Conservation (phyloP, 1,140 invertebrate genomes). For the Yoshiicerus persimilis region DNA sequence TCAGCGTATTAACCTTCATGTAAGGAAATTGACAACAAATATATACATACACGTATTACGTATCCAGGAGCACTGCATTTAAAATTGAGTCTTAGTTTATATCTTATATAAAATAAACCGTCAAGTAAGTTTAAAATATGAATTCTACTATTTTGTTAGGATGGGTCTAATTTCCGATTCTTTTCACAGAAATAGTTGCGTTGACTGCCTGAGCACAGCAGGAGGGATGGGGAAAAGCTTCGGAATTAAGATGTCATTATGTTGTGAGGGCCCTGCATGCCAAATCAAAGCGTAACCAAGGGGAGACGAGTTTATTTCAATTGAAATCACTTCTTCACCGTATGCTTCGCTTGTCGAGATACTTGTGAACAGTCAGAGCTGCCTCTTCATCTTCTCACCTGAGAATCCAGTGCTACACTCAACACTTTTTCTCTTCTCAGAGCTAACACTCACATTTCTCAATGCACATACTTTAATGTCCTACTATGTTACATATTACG, state of each 20-base stretch:
- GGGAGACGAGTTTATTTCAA: conserved; percentile 40
- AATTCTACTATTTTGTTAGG: background rate
- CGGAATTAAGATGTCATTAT: conserved; percentile 43
- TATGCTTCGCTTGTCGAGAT: background rate
- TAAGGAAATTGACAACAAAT: too few relatives aligned
- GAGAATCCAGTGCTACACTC: background rate
- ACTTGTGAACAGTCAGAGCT: background rate
- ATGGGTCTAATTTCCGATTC: conserved; percentile 36
- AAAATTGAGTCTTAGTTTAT: too few relatives aligned
- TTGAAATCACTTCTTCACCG: conserved; percentile 30
- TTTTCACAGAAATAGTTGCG: conserved; percentile 40
- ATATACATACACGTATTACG: too few relatives aligned
- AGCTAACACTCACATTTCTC: background rate
- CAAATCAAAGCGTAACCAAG: conserved; percentile 44
- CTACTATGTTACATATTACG: background rate
- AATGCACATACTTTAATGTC: background rate
- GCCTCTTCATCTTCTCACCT: conserved; percentile 12
- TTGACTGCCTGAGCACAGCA: conserved; percentile 9
- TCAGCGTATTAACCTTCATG: too few relatives aligned
- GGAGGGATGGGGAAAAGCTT: conserved; percentile 30
- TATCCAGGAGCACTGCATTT: too few relatives aligned
- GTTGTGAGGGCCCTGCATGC: conserved; percentile 31
- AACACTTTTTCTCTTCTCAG: background rate
- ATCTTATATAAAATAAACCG: background rate
- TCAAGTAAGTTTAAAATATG: background rate